These are phyloP conservation scores for Antheraea yamamai DNA, from an alignment of 2,888 invertebrate species.

Conservation along the genomic window DNA sequence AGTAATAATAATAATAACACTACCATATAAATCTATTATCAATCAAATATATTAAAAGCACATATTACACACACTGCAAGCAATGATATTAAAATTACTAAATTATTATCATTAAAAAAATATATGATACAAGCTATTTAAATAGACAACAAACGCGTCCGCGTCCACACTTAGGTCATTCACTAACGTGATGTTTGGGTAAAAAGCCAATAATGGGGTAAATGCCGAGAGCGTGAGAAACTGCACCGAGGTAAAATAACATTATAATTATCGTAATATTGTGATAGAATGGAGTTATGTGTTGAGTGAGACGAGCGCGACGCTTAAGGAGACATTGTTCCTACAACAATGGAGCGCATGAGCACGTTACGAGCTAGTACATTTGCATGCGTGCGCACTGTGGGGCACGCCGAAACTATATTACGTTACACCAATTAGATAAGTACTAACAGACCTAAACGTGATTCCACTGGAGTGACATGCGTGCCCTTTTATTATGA, in stretches of 20 bases:
- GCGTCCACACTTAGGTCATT: not conserved
- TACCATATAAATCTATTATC: too few relatives aligned
- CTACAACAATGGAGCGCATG: slow-evolving; percentile 45
- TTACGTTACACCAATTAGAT: too few relatives aligned
- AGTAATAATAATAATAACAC: too few relatives aligned
- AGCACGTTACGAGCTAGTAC: slow-evolving; percentile 25
- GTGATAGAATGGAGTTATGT: not conserved
- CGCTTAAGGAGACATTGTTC: slow-evolving; percentile 37
- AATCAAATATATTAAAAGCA: too few relatives aligned
- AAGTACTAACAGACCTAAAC: too few relatives aligned
- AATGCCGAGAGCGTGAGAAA: not conserved
- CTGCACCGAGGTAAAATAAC: not conserved
- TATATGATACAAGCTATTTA: too few relatives aligned
- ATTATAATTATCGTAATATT: not conserved
- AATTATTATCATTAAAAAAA: too few relatives aligned
- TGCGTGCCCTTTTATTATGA: not conserved
- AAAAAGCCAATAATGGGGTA: not conserved
- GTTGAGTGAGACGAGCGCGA: not conserved
- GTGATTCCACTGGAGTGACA: not conserved
- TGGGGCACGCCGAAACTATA: too few relatives aligned
- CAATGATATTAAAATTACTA: too few relatives aligned
- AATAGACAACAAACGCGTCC: not conserved
- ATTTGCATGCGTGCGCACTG: too few relatives aligned
- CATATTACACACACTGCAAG: too few relatives aligned
- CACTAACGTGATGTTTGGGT: not conserved